phyloP scores from a whole-genome alignment of 2,888 invertebrate species.

The Chloroclysta siterata region DNA sequence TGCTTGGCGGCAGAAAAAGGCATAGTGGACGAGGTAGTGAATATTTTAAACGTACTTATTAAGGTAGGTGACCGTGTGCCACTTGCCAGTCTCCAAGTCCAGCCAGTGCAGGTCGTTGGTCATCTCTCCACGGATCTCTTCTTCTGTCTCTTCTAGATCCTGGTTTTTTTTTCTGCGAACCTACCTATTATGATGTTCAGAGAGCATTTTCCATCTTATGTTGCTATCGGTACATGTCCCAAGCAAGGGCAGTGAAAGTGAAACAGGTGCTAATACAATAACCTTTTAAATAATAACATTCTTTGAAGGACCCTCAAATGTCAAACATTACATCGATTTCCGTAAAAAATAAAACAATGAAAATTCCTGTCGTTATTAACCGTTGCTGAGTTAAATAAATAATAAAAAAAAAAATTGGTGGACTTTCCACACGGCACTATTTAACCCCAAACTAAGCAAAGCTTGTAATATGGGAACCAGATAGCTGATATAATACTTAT shows the following conservation, averaged over 20 bases:
- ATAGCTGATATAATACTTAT: no score
- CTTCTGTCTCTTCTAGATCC: conserved; percentile 93
- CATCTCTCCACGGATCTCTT: conserved; percentile 91
- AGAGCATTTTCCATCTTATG: neutral
- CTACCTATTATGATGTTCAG: conserved; percentile 8
- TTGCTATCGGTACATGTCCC: conserved; percentile 6
- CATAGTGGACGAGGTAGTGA: no score
- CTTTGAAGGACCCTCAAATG: conserved; percentile 29
- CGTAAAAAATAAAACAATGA: neutral
- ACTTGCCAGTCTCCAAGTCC: conserved; percentile 90
- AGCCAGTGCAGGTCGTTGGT: conserved; percentile 91
- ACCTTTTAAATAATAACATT: conserved; percentile 18
- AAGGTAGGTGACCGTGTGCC: conserved; percentile 87
- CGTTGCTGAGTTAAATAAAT: neutral
- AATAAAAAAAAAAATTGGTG: no score
- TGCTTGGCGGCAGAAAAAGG: neutral
- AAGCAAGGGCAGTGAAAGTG: conserved; percentile 15
- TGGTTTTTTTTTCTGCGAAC: no score
- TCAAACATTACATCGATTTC: conserved; percentile 6
- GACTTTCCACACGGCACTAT: no score
- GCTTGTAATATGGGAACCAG: no score
- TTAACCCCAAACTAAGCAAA: no score
- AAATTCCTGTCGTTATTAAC: conserved; percentile 4
- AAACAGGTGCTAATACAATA: neutral
- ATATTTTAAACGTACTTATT: no score